phyloP scores from a whole-genome alignment of 92 coral and sea anemone species.

The Palythoa caribaeorum region DNA sequence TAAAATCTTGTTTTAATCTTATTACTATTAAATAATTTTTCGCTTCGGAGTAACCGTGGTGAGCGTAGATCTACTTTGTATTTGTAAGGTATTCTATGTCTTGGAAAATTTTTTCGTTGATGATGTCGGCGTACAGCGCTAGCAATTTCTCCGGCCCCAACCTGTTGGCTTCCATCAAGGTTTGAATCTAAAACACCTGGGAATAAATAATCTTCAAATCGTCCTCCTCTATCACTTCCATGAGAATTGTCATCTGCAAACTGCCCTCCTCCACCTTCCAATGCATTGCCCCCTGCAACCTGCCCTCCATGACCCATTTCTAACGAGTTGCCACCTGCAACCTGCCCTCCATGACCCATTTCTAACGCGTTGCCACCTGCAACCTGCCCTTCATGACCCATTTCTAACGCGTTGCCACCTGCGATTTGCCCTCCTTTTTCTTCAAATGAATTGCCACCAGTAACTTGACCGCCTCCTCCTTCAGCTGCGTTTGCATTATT shows the following conservation, averaged over 20 bases:
- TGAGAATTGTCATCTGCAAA: neutral
- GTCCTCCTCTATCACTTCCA: neutral
- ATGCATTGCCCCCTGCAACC: neutral
- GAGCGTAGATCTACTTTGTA: neutral
- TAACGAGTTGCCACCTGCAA: neutral
- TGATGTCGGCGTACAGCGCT: slow-evolving; percentile 8
- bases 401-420: neutral
- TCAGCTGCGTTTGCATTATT: neutral
- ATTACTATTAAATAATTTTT: neutral
- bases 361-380: neutral
- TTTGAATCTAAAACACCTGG: slow-evolving; percentile 29
- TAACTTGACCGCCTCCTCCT: neutral
- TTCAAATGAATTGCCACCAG: neutral
- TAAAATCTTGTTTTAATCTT: neutral
- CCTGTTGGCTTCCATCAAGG: slow-evolving; percentile 33
- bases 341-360: neutral
- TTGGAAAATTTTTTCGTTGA: neutral
- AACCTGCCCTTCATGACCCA: neutral
- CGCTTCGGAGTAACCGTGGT: too few species aligned
- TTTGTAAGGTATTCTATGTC: neutral
- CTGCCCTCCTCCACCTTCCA: neutral
- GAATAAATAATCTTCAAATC: neutral
- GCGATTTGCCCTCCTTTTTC: neutral
- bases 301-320: neutral
- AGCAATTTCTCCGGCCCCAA: slow-evolving; percentile 40